Evolutionary conservation across 2,797 vertebrate species (phyloP).

Genomic region (Craterocephalus amniculus): DNA sequence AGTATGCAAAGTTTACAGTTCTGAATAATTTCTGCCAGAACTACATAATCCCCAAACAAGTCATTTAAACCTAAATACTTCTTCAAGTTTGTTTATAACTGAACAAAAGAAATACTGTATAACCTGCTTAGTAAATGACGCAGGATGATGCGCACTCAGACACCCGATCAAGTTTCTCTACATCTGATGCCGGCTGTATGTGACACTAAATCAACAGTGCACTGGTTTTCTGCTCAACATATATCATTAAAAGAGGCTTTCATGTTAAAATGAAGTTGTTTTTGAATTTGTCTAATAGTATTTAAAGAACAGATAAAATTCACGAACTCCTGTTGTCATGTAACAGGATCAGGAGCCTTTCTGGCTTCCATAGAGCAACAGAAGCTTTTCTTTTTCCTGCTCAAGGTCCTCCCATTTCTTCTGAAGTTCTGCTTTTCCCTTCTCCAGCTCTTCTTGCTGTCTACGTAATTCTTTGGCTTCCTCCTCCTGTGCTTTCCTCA

Average conservation of each 20-base stretch:
- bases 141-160: not conserved
- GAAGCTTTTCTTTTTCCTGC: conserved; percentile 54
- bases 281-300: not conserved
- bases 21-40: not conserved
- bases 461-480: conserved; percentile 68
- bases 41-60: not conserved
- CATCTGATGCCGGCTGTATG: not conserved
- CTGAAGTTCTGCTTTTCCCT: conserved; percentile 61
- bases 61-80: not conserved
- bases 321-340: not conserved
- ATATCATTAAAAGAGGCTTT: not conserved
- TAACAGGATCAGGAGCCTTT: not conserved
- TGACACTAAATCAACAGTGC: conserved; percentile 6
- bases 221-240: conserved; percentile 2
- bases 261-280: not conserved
- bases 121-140: not conserved
- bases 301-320: not conserved
- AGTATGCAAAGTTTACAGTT: not conserved
- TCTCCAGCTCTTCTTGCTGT: conserved; percentile 72
- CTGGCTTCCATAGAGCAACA: conserved; percentile 30
- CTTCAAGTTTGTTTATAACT: not conserved
- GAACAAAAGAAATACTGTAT: too few relatives aligned
- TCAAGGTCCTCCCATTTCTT: conserved; percentile 67
- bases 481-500: conserved; percentile 75
- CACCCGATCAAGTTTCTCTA: not conserved